phyloP scores from a whole-genome alignment of 2,888 invertebrate genomes.

The Gymnoscelis rufifasciata region DNA sequence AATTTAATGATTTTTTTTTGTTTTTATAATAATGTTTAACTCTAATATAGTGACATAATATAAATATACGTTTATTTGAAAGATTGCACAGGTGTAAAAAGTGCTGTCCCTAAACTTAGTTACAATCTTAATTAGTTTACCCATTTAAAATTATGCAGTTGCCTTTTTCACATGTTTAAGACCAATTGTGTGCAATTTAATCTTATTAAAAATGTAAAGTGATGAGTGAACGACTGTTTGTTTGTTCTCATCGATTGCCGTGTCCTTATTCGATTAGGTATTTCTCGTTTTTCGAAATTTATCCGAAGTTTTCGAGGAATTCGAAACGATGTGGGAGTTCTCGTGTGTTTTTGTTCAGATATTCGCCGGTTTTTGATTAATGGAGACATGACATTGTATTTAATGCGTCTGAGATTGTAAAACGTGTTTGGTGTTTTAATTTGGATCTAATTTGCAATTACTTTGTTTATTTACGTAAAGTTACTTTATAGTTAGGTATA shows the following conservation, averaged over 20 bases:
- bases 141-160: conserved; percentile 7
- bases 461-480: background rate
- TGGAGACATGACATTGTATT: conserved; percentile 65
- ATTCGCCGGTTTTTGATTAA: conserved; percentile 48
- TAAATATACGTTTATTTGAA: background rate
- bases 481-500: too few relatives aligned
- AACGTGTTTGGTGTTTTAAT: conserved; percentile 2
- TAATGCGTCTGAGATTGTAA: conserved; percentile 10
- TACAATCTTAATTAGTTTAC: background rate
- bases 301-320: conserved; percentile 56
- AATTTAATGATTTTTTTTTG: background rate
- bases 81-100: background rate
- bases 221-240: conserved; percentile 33
- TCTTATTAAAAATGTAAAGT: conserved; percentile 38
- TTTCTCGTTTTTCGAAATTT: conserved; percentile 55
- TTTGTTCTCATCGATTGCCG: conserved; percentile 49
- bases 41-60: background rate
- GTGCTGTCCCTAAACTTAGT: background rate
- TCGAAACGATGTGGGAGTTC: conserved; percentile 62
- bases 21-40: background rate
- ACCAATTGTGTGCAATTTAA: conserved; percentile 27
- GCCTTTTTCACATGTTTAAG: conserved; percentile 4
- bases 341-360: conserved; percentile 46
- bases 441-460: conserved; percentile 1
- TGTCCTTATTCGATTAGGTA: conserved; percentile 64